A percentile compares a stretch with the other conserved stretches of the same genome.
phyloP scores from a whole-genome alignment of 2,888 invertebrate genomes.

The Drosophila neonasuta region DNA sequence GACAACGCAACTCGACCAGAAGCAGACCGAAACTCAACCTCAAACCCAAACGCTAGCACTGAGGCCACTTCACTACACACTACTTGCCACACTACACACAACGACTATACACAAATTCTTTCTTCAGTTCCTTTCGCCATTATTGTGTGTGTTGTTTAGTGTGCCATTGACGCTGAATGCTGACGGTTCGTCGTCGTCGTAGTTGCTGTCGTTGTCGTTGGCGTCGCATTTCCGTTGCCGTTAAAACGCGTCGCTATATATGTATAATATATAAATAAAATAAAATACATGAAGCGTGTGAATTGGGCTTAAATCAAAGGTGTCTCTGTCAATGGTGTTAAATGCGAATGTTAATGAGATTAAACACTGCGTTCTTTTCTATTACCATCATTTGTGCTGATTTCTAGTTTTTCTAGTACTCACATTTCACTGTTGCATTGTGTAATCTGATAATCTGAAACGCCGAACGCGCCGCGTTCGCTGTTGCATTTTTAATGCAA shows the following conservation, averaged over 20 bases:
- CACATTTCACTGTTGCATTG: conserved; percentile 27
- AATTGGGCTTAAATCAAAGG: conserved; percentile 22
- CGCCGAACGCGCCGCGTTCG: neutral
- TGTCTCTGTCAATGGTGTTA: conserved; percentile 1
- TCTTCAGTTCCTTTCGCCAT: conserved; percentile 51
- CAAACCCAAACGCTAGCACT: conserved; percentile 3
- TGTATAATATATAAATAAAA: conserved; percentile 1
- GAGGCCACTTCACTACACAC: conserved; percentile 1
- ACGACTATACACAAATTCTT: conserved; percentile 49
- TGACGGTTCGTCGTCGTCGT: conserved; percentile 60
- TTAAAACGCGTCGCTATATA: conserved; percentile 7
- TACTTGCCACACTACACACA: conserved; percentile 3
- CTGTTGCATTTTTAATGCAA: conserved; percentile 57
- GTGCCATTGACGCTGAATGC: conserved; percentile 72
- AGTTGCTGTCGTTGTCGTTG: conserved; percentile 19
- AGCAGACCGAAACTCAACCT: conserved; percentile 23
- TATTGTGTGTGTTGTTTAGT: conserved; percentile 73
- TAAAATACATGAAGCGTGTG: conserved; percentile 5
- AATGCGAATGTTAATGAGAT: conserved; percentile 26
- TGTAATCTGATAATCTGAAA: conserved; percentile 30
- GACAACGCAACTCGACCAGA: conserved; percentile 64
- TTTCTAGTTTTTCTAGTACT: neutral
- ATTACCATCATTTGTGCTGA: neutral
- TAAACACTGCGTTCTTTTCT: neutral
- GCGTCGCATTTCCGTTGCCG: conserved; percentile 23